Conservation (phyloP, 2,113 vertebrate genomes). For the Sorex araneus region DNA sequence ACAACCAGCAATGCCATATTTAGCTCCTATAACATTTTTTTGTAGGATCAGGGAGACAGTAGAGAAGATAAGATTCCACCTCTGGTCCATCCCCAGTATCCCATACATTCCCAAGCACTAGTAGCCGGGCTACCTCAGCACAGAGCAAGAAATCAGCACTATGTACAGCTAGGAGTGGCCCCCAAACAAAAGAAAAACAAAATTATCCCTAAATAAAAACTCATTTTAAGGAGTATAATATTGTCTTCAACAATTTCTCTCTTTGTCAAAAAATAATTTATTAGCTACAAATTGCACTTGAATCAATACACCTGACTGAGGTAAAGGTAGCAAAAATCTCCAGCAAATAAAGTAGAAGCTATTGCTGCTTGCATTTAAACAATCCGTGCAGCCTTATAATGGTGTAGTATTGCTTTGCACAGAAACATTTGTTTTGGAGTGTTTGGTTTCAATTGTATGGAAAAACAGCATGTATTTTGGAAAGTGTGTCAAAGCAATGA, state of each 20-base stretch:
- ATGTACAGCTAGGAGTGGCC: no score
- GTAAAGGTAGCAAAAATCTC: neutral
- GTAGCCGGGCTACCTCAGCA: no score
- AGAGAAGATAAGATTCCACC: no score
- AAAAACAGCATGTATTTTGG: conserved; percentile 70
- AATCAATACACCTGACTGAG: neutral
- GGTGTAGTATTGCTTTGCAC: conserved; percentile 31
- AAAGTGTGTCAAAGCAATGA: conserved; percentile 72
- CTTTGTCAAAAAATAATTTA: neutral
- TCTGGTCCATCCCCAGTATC: no score
- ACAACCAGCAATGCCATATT: no score
- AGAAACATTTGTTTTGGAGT: conserved; percentile 69
- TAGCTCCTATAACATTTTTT: no score
- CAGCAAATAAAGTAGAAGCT: conserved; percentile 26
- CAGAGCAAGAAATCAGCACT: no score
- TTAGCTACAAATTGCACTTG: conserved; percentile 33
- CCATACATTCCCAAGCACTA: no score
- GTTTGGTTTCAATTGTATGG: conserved; percentile 68
- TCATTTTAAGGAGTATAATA: conserved; percentile 16
- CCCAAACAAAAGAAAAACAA: neutral
- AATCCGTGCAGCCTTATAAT: neutral
- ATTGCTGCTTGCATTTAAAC: conserved; percentile 22
- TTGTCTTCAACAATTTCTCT: neutral
- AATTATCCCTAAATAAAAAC: neutral
- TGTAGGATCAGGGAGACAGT: no score